Evolutionary conservation across 1,140 invertebrate species (phyloP).

Genomic region (Formica exsecta): DNA sequence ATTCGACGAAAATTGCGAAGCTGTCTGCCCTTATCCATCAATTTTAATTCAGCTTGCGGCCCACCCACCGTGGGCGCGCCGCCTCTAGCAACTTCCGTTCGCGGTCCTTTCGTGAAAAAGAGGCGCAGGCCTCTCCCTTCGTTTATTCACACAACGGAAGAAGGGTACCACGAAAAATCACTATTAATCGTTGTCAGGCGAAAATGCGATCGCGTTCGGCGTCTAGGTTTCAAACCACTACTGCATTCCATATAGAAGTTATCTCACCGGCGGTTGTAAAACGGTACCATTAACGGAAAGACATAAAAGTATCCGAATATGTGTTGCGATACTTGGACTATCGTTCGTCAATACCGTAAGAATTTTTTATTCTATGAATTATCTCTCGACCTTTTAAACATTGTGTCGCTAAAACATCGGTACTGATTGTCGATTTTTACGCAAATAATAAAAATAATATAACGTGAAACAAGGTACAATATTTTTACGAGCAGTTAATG

Average conservation of each 20-base stretch:
- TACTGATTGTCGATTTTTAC: no score
- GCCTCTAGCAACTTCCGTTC: constrained; percentile 72
- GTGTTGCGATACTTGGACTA: background rate
- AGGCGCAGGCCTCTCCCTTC: constrained; percentile 36
- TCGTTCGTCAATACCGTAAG: background rate
- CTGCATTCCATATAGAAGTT: constrained; percentile 72
- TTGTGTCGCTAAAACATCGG: no score
- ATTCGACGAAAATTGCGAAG: constrained; percentile 73
- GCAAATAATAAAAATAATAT: background rate
- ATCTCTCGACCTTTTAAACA: no score
- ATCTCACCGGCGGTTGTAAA: constrained; percentile 62
- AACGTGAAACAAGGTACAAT: background rate
- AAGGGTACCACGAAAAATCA: constrained; percentile 72
- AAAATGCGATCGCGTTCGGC: constrained; percentile 47
- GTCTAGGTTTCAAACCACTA: background rate
- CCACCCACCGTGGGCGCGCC: constrained; percentile 71
- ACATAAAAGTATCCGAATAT: constrained; percentile 7
- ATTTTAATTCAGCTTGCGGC: constrained; percentile 73
- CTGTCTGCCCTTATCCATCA: constrained; percentile 71
- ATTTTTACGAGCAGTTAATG: no score
- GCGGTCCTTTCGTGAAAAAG: constrained; percentile 67
- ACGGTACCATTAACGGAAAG: constrained; percentile 61
- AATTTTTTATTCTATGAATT: background rate
- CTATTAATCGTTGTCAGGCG: constrained; percentile 75
- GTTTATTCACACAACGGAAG: constrained; percentile 47